Evolutionary conservation across 2,113 vertebrate species (phyloP).

Genomic region (Thamnaconus septentrionalis): DNA sequence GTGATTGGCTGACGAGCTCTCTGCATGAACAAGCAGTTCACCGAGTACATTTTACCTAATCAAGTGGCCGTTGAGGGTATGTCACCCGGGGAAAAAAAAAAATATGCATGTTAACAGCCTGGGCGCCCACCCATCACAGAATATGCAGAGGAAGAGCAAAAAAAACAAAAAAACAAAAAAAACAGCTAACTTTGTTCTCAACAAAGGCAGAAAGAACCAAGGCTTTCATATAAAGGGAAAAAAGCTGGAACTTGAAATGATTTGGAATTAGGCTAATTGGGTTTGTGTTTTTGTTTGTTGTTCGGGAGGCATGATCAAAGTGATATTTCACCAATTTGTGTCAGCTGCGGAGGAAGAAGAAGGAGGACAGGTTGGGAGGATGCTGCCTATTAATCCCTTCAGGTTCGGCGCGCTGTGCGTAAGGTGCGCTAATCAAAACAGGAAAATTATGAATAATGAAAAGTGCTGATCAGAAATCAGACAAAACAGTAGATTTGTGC

Average conservation of each 20-base stretch:
- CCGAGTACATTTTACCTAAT: no score
- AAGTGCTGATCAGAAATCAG: slow-evolving; percentile 68
- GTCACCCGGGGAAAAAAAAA: no score
- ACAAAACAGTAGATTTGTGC: slow-evolving; percentile 60
- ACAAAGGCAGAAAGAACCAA: slow-evolving; percentile 37
- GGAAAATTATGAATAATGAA: slow-evolving; percentile 73
- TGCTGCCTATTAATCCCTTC: slow-evolving; percentile 67
- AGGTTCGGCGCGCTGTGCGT: slow-evolving; percentile 59
- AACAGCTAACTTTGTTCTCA: slow-evolving; percentile 37
- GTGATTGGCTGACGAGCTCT: no score
- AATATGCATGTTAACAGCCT: background rate
- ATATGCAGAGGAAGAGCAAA: background rate
- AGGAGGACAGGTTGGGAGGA: slow-evolving; percentile 62
- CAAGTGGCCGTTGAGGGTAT: no score
- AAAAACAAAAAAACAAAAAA: background rate
- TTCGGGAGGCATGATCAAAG: slow-evolving; percentile 75
- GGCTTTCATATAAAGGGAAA: slow-evolving; percentile 59
- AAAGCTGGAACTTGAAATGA: slow-evolving; percentile 68
- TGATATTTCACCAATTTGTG: slow-evolving; percentile 78
- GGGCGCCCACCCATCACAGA: no score
- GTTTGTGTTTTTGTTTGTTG: slow-evolving; percentile 76
- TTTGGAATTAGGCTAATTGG: slow-evolving; percentile 77
- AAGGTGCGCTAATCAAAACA: slow-evolving; percentile 71
- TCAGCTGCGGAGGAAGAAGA: slow-evolving; percentile 58
- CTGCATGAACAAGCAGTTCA: no score